Base-by-base conservation (phyloP, 2,797 vertebrate genomes). In the Erpetoichthys calabaricus region DNA sequence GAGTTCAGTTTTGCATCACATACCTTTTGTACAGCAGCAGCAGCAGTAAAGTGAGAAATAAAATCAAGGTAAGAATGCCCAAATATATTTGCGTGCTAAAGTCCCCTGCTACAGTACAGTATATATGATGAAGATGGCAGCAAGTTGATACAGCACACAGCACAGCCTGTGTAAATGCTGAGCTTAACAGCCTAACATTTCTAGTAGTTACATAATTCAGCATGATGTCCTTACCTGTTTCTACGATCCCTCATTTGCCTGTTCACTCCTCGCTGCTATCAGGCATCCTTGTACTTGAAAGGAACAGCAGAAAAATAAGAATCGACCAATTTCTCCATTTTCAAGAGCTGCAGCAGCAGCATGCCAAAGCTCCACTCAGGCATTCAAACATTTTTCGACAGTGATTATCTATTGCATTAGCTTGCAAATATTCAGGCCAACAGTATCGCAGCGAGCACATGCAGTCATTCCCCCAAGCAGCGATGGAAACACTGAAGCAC, bases 391-490 rank as follows among this genome's bases (percentile, higher is more conserved):
- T 4, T 49, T 7, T 49, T 49, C 7, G 47, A 4, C 47, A 49
- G 47, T 7, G 47, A 7, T 49, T 49, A 3, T 49, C 5, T 49
- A 49, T 49, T 49, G 47, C 4, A 49, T 49, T 49, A 49, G 47
- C 47, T 49, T 49, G 47, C 47, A 49, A 49, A 49, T 49, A 49
- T 49, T 7, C 47, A 49, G 47, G 47, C 47, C 47, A 49, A 49
- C 47, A n/a, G 47, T n/a, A 49, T 49, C 47, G n/a, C 47, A 49
- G 47, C 47, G n/a, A n/a, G n/a, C 47, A 49, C 47, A 7, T 49
- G 47, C 47, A 49, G 47, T 49, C 47, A 49, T 49, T 5, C 25
- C n/a, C 47, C 47, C 7, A 49, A n/a, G 47, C 47, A 49, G 47
- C 7, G n/a, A n/a, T 49, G 4, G n/a, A 49, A 49, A 49, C n/a